A percentile compares a stretch with the other conserved stretches of the same genome.
Evolutionary conservation across 2,797 vertebrate genomes (phyloP).

Genomic region (Gallirallus australis): DNA sequence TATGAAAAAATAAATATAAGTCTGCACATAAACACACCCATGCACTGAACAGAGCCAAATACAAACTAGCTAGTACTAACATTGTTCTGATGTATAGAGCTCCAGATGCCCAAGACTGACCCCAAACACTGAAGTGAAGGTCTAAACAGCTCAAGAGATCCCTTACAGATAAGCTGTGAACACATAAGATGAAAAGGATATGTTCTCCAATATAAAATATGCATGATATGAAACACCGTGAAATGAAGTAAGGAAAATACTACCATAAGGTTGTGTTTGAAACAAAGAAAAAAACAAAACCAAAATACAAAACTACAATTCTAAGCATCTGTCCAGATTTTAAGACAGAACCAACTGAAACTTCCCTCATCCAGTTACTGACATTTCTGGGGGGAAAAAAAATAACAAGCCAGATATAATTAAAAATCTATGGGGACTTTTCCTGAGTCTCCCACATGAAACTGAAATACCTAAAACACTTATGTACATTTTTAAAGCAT

Average conservation of each 20-base stretch:
- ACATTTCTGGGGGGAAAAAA: background rate
- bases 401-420: background rate
- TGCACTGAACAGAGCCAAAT: background rate
- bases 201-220: background rate
- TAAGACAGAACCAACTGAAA: background rate
- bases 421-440: background rate
- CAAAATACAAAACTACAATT: no score
- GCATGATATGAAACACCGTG: background rate
- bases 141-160: background rate
- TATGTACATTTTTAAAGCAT: background rate
- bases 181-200: background rate
- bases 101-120: background rate
- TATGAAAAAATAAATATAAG: conserved; percentile 9
- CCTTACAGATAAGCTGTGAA: background rate
- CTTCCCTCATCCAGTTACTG: background rate
- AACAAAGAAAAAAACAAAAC: background rate
- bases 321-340: no score
- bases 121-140: background rate
- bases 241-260: background rate
- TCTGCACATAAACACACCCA: conserved; percentile 9
- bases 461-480: background rate
- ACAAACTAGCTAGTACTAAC: background rate
- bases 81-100: background rate
- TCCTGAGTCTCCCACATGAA: background rate
- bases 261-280: background rate